These are phyloP conservation scores for Plutella xylostella DNA, from an alignment of 2,888 invertebrate species.

Conservation along the genomic window DNA sequence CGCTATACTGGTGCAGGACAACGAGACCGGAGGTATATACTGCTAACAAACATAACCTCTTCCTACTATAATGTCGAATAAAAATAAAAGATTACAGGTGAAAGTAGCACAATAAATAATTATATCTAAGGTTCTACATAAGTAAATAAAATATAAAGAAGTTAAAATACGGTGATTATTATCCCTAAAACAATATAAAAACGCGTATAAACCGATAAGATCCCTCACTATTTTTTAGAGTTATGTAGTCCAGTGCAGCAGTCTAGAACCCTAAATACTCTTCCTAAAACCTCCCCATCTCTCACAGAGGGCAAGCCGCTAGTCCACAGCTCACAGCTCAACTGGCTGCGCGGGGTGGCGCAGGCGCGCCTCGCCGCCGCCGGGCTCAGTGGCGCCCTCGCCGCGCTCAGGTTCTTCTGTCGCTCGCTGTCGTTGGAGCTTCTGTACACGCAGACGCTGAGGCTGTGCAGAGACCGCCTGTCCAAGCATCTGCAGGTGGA, in stretches of 20 bases:
- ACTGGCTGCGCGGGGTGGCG: conserved; percentile 93
- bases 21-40: conserved; percentile 87
- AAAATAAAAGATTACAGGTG: neutral
- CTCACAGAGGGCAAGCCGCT: conserved; percentile 88
- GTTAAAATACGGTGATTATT: too few species aligned
- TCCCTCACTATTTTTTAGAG: too few species aligned
- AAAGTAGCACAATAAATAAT: neutral
- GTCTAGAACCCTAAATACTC: too few species aligned
- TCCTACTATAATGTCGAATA: too few species aligned
- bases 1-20: conserved; percentile 95
- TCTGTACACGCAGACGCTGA: conserved; percentile 87
- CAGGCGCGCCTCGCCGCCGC: conserved; percentile 87
- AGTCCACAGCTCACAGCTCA: conserved; percentile 93
- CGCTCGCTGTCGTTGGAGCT: conserved; percentile 94
- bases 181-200: too few species aligned
- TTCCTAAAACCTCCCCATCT: neutral
- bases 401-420: conserved; percentile 88
- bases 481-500: conserved; percentile 92
- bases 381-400: conserved; percentile 78
- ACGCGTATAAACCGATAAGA: too few species aligned
- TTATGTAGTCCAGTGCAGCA: too few species aligned
- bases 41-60: too few species aligned
- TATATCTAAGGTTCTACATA: too few species aligned
- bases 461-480: conserved; percentile 88
- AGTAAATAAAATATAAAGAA: too few species aligned